Evolutionary conservation across 2,888 invertebrate genomes (phyloP).

Genomic region (Spisula subtruncata): DNA sequence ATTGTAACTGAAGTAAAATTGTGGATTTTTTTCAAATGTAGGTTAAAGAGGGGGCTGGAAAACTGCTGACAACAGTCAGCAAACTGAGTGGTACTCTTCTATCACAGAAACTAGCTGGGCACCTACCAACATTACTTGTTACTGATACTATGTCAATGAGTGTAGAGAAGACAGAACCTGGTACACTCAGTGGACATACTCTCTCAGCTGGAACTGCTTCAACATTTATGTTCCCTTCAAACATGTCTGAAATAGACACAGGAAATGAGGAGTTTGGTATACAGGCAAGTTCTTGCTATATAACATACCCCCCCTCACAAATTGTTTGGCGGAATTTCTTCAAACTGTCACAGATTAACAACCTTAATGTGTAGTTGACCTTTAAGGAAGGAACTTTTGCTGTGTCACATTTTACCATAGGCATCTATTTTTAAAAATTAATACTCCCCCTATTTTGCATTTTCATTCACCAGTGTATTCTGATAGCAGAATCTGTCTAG

Average conservation of each 20-base stretch:
- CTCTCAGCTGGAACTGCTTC: conserved; percentile 14
- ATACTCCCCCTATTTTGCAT: too few species aligned
- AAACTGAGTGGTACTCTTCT: conserved; percentile 52
- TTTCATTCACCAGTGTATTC: too few species aligned
- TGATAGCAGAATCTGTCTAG: too few species aligned
- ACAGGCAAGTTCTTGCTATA: conserved; percentile 29
- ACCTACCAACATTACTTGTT: conserved; percentile 46
- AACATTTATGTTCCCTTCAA: not conserved
- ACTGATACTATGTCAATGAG: conserved; percentile 54
- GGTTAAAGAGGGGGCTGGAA: conserved; percentile 52
- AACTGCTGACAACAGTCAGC: conserved; percentile 55
- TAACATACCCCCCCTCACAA: too few species aligned
- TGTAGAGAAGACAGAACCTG: conserved; percentile 39
- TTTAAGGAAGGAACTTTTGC: too few species aligned
- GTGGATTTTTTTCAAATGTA: not conserved
- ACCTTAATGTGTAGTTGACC: too few species aligned
- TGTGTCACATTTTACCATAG: too few species aligned
- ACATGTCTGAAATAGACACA: not conserved
- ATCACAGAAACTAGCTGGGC: conserved; percentile 41
- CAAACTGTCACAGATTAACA: too few species aligned
- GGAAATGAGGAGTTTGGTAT: conserved; percentile 38
- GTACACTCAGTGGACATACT: not conserved
- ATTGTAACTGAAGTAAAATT: too few species aligned
- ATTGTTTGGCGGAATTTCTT: too few species aligned
- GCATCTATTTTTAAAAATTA: too few species aligned